These are phyloP conservation scores for Rhinoraja longicauda DNA, from an alignment of 2,797 vertebrate genomes.

Conservation along the genomic window DNA sequence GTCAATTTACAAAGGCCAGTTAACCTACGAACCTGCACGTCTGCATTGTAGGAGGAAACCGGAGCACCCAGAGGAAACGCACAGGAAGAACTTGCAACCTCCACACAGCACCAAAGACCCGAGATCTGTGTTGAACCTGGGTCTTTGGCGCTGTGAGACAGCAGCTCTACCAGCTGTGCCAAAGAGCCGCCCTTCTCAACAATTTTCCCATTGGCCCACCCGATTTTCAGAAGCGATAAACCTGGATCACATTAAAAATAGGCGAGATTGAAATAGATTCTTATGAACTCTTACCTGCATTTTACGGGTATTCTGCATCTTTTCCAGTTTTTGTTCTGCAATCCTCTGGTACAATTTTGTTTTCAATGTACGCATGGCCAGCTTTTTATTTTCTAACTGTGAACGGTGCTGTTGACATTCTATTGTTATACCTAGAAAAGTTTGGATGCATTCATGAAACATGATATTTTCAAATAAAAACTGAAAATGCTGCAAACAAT, in stretches of 20 bases:
- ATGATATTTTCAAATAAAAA: background rate
- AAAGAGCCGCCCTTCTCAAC: too few relatives aligned
- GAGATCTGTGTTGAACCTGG: too few relatives aligned
- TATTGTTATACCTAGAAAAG: conserved; percentile 61
- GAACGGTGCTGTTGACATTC: conserved; percentile 91
- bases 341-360: conserved; percentile 74
- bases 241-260: background rate
- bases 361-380: conserved; percentile 70
- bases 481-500: background rate
- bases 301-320: conserved; percentile 65
- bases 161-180: too few relatives aligned
- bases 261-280: conserved; percentile 33
- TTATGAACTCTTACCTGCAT: conserved; percentile 65
- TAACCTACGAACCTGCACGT: too few relatives aligned
- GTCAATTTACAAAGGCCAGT: too few relatives aligned
- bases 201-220: too few relatives aligned
- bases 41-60: too few relatives aligned
- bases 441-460: background rate
- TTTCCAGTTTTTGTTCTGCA: conserved; percentile 60
- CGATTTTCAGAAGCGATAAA: background rate
- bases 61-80: too few relatives aligned
- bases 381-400: conserved; percentile 78
- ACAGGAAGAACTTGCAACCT: too few relatives aligned
- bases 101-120: too few relatives aligned
- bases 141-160: too few relatives aligned